Percentiles rank a stretch among this genome's conserved stretches.
Conservation (phyloP, 2,797 vertebrate species). For the Enteromius viviparus region DNA sequence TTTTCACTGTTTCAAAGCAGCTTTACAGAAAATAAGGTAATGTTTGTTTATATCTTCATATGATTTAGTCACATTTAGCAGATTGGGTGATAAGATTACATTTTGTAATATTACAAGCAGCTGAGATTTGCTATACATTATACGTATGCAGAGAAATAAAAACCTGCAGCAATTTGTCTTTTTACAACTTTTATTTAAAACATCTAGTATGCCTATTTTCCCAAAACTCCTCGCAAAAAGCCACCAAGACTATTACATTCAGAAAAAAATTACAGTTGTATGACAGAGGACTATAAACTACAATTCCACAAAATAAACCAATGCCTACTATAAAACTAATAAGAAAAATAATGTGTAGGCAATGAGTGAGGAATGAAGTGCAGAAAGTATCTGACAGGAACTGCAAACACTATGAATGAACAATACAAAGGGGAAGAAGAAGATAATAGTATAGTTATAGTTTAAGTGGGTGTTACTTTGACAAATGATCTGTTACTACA, state of each 20-base stretch:
- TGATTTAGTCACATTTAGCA: not conserved
- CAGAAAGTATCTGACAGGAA: constrained; percentile 20
- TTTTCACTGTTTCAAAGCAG: not conserved
- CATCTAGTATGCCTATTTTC: not conserved
- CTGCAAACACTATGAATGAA: not conserved
- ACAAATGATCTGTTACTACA: not conserved
- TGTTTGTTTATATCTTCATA: not conserved
- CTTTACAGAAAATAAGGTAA: not conserved
- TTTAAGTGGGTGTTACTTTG: not conserved
- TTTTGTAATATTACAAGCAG: not conserved
- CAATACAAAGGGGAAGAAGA: not conserved
- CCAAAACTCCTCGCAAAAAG: not conserved
- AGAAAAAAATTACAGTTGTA: not conserved
- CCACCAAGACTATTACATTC: not conserved
- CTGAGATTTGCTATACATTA: not conserved
- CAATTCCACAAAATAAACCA: not conserved
- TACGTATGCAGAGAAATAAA: not conserved
- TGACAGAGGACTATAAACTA: not conserved
- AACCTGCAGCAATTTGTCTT: not conserved
- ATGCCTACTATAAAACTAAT: not conserved
- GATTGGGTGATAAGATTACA: not conserved
- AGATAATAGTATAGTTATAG: not conserved
- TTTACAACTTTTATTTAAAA: not conserved
- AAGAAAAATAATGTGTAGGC: not conserved
- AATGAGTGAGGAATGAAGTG: not conserved